These are phyloP conservation scores for Lepidurus apus DNA, from an alignment of 1,140 invertebrate genomes.

Conservation along the genomic window DNA sequence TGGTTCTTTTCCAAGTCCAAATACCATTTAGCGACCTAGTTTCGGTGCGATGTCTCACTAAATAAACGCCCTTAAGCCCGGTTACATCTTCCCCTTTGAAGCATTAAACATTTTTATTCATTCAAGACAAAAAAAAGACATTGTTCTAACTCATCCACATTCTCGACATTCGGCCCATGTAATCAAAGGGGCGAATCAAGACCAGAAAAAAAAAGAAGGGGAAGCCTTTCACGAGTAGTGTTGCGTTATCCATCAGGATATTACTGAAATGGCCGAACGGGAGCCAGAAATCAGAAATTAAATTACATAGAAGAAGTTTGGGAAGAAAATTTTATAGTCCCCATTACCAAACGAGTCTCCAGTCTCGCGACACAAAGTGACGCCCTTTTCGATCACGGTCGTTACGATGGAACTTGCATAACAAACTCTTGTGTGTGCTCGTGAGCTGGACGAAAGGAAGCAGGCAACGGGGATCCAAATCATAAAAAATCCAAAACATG, in stretches of 20 bases:
- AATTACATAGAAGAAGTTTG: conserved; percentile 26
- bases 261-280: conserved; percentile 26
- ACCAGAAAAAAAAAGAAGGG: conserved; percentile 30
- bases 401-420: neutral
- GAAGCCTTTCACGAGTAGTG: conserved; percentile 24
- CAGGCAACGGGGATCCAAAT: neutral
- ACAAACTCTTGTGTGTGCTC: neutral
- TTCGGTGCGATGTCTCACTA: neutral
- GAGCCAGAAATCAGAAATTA: conserved; percentile 25
- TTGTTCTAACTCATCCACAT: conserved; percentile 15
- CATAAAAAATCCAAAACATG: neutral
- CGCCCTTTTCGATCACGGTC: neutral
- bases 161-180: neutral
- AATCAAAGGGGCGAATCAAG: conserved; percentile 27
- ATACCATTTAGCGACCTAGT: neutral
- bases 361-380: neutral
- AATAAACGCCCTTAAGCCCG: neutral
- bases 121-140: conserved; percentile 18
- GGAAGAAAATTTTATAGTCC: neutral
- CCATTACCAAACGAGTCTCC: neutral
- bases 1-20: conserved; percentile 15
- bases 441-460: neutral
- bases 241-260: conserved; percentile 23
- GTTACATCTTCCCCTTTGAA: neutral
- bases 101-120: conserved; percentile 22